Evolutionary conservation across 1,140 invertebrate genomes (phyloP), one percentile per base, ranked within the genome.

Genomic region (Paramacrobiotus metropolitanus): DNA sequence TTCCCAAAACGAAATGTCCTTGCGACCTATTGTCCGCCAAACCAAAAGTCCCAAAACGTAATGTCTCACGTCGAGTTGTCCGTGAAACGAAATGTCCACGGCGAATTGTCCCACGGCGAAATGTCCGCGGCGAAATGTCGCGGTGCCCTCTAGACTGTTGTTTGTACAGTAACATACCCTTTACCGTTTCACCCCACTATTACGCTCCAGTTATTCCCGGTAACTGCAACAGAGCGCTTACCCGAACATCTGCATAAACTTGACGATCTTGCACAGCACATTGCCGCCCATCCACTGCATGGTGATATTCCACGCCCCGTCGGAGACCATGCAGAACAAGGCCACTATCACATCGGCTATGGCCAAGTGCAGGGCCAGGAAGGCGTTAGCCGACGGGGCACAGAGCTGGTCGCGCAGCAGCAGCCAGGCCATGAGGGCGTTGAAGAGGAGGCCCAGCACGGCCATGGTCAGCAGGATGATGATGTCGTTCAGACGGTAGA

Each of bases 221-320:
- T n/a, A n/a, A n/a, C n/a, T n/a, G n/a, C n/a, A n/a, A n/a, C n/a
- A n/a, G 34, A 20, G 48, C 48, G 28, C 24, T 15, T 28, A 55
- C 48, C 82, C 81, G 67, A 85, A 84, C 79, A 86, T 82, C 24
- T 55, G 48, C 20, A 83, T 70, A 66, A 83, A 86, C 70, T 87
- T 88, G 65, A 87, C 81, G 20, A 84, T 62, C 72, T 87, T 87
- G 71, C 86, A 89, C 29, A 79, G 77, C 1, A 79, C 68, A 66
- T 86, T 82, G 2, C 84, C 85, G 2, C 80, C 84, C 31, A 80
- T 71, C 85, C 85, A 89, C 45, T 82, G 79, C 48, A 55, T 55
- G 0, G 83, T 83, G 59, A 83, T 82, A 2, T 69, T 69, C 86
- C 86, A 89, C 1, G 81, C 75, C 0, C 83, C 81, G 66, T 89